Percentiles rank a stretch among this genome's conserved stretches.
Evolutionary conservation across 2,888 invertebrate species (phyloP).

Genomic region (Drosophila eohydei): DNA sequence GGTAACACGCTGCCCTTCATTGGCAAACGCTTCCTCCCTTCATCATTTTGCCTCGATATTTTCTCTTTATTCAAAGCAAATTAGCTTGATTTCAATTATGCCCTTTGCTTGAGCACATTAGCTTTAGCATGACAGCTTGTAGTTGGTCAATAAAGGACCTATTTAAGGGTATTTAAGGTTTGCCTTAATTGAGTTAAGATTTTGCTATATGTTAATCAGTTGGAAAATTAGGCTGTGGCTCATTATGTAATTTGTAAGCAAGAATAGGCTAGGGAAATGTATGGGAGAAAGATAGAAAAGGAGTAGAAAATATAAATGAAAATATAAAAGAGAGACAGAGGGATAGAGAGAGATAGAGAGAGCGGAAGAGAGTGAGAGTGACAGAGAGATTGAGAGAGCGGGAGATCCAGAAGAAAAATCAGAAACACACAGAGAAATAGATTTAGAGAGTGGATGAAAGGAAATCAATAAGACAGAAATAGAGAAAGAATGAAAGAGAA

Average conservation of each 20-base stretch:
- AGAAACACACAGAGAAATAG: neutral
- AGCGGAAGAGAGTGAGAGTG: neutral
- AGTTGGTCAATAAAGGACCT: too few species aligned
- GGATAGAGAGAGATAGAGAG: neutral
- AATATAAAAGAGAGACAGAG: neutral
- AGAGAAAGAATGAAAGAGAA: neutral
- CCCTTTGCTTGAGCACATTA: neutral
- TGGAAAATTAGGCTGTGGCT: slow-evolving; percentile 13
- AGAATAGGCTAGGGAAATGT: neutral
- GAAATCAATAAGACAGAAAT: neutral
- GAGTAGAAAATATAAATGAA: too few species aligned
- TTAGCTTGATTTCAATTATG: neutral
- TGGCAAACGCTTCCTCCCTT: neutral
- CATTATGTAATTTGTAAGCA: slow-evolving; percentile 24
- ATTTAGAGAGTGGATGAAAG: neutral
- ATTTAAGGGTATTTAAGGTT: slow-evolving; percentile 3
- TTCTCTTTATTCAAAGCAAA: slow-evolving; percentile 1
- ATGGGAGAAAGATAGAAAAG: neutral
- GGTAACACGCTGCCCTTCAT: neutral
- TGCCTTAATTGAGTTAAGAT: neutral
- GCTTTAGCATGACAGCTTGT: too few species aligned
- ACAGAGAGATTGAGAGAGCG: neutral
- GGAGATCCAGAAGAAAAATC: neutral
- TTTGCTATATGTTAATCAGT: neutral
- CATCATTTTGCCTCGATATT: neutral